Conservation (phyloP, 2,113 vertebrate genomes). For the Aegithalos caudatus region DNA sequence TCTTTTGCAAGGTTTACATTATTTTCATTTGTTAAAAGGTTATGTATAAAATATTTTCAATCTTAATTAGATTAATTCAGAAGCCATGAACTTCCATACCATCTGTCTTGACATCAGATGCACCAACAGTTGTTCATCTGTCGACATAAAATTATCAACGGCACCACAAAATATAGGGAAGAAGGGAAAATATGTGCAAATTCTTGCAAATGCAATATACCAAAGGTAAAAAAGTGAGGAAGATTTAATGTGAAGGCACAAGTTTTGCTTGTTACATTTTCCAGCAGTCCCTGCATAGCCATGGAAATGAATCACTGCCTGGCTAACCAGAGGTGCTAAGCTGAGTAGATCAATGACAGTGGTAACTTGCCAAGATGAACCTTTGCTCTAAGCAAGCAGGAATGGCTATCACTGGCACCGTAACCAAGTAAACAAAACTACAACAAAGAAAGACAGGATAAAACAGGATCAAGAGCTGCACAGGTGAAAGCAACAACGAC, state of each 20-base stretch:
- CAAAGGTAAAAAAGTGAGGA: not conserved
- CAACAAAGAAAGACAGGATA: constrained; percentile 57
- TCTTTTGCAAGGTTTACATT: not conserved
- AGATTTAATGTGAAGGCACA: not conserved
- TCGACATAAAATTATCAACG: not conserved
- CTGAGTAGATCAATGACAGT: not conserved
- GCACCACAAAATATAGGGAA: accelerated
- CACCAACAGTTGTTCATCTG: not conserved
- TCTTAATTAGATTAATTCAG: not conserved
- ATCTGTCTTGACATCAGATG: not conserved
- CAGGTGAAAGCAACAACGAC: constrained; percentile 49
- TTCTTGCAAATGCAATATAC: not conserved
- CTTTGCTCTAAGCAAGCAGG: constrained; percentile 32
- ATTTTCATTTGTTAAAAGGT: not conserved
- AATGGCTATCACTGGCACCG: not conserved
- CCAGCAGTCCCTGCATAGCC: not conserved
- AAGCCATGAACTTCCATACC: not conserved
- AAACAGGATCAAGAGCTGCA: constrained; percentile 41
- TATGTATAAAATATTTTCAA: not conserved
- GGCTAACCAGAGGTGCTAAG: constrained; percentile 10
- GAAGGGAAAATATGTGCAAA: not conserved
- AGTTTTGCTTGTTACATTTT: not conserved
- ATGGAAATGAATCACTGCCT: not conserved
- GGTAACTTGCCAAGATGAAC: constrained; percentile 5
- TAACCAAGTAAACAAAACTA: constrained; percentile 67